These are phyloP conservation scores for Shargacucullia verbasci DNA, from an alignment of 2,888 invertebrate species.

Conservation along the genomic window DNA sequence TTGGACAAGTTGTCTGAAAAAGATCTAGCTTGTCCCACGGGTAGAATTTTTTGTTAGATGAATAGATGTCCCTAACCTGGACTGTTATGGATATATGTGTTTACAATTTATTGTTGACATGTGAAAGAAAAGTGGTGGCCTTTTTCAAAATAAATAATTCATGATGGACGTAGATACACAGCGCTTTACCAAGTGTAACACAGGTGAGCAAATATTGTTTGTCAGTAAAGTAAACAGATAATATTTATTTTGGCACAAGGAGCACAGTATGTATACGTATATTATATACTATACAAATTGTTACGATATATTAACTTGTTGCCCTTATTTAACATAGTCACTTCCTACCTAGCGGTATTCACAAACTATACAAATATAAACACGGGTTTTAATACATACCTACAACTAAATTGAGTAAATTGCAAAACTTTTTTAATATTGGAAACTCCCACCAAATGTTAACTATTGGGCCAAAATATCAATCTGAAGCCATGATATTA, in stretches of 20 bases:
- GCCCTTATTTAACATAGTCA: too few species aligned
- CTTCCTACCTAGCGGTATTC: too few species aligned
- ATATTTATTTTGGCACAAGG: too few species aligned
- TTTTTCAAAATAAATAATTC: conserved; percentile 50
- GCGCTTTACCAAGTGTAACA: conserved; percentile 5
- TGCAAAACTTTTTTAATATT: conserved; percentile 27
- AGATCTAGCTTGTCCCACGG: conserved; percentile 59
- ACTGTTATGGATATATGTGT: conserved; percentile 56
- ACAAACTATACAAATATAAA: background rate
- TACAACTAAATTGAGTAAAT: conserved; percentile 18
- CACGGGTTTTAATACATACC: conserved; percentile 12
- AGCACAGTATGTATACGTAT: too few species aligned
- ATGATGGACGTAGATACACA: conserved; percentile 32
- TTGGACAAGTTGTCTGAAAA: conserved; percentile 51
- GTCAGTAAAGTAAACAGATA: too few species aligned
- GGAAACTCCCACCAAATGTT: conserved; percentile 25
- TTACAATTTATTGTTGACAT: conserved; percentile 63
- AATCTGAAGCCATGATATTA: conserved; percentile 54
- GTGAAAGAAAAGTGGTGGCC: conserved; percentile 41
- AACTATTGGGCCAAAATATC: conserved; percentile 36
- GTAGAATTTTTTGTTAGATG: conserved; percentile 58
- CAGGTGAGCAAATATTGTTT: conserved; percentile 11
- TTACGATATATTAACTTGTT: too few species aligned
- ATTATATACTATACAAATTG: too few species aligned
- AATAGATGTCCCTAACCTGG: conserved; percentile 57